phyloP scores from a whole-genome alignment of 2,797 vertebrate genomes.

The Muscicapa striata region DNA sequence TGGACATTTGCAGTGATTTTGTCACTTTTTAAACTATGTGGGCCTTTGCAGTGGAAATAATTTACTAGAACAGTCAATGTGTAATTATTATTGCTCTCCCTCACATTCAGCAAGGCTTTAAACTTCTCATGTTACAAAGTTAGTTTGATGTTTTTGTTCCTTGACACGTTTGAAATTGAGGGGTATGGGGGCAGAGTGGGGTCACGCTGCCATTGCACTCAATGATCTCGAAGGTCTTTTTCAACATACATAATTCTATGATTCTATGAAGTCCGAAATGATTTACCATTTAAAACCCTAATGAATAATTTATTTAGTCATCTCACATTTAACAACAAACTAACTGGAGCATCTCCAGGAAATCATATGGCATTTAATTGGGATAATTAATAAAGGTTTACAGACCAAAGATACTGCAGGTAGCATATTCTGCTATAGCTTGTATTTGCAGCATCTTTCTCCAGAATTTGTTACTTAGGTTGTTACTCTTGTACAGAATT shows the following conservation, averaged over 20 bases:
- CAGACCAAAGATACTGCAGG: rapidly evolving
- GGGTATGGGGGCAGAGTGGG: rapidly evolving
- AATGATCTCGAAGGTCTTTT: not conserved
- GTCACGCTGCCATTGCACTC: not conserved
- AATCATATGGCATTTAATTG: not conserved
- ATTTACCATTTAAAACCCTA: not conserved
- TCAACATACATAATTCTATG: not conserved
- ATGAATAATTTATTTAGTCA: not conserved
- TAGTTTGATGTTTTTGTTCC: not conserved
- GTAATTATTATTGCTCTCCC: constrained; percentile 24
- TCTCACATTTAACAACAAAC: not conserved
- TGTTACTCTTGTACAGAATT: not conserved
- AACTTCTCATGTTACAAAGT: constrained; percentile 2
- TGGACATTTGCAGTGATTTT: not conserved
- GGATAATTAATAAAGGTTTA: not conserved
- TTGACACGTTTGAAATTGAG: not conserved
- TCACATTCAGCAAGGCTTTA: not conserved
- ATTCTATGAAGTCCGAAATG: not conserved
- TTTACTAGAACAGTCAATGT: constrained; percentile 43
- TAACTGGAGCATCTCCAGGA: not conserved
- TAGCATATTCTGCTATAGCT: not conserved
- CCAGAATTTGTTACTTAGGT: not conserved
- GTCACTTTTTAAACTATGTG: not conserved
- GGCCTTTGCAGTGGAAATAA: constrained; percentile 18
- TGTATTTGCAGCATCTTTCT: not conserved